A percentile compares a stretch with the other conserved stretches of the same genome.
These are phyloP conservation scores for Himalopsyche kuldschensis DNA, from an alignment of 2,888 invertebrate species.

Conservation along the genomic window DNA sequence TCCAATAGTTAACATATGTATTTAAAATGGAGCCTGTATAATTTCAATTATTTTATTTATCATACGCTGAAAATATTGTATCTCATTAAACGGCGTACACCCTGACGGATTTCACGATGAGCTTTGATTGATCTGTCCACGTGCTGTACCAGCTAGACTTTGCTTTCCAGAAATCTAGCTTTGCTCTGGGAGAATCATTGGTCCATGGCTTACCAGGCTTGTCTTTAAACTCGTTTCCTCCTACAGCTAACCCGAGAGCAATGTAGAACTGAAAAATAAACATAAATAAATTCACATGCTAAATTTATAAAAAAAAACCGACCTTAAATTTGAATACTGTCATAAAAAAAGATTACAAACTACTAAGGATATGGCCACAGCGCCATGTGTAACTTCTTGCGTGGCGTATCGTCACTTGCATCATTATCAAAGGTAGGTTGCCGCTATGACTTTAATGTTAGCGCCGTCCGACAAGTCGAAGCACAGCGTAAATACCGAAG, in stretches of 20 bases:
- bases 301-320: neutral
- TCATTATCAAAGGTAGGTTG: no score
- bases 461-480: no score
- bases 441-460: no score
- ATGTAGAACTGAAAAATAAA: constrained; percentile 65
- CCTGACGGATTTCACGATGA: constrained; percentile 68
- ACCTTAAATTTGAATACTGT: neutral
- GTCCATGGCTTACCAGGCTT: constrained; percentile 70
- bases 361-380: no score
- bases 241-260: constrained; percentile 75
- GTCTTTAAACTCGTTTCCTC: constrained; percentile 75
- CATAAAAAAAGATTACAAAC: neutral
- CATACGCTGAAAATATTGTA: no score
- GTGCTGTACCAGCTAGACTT: constrained; percentile 62
- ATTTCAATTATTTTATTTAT: no score
- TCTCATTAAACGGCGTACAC: constrained; percentile 60
- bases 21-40: no score
- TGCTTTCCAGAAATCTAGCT: constrained; percentile 69
- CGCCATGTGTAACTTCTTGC: no score
- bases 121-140: constrained; percentile 63
- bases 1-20: no score
- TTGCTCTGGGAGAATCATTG: constrained; percentile 66
- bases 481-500: no score
- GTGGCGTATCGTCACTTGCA: no score
- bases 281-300: neutral